A percentile compares a stretch with the other conserved stretches of the same genome.
These are phyloP conservation scores for Serripes groenlandicus DNA, from an alignment of 2,888 invertebrate genomes.

Conservation along the genomic window DNA sequence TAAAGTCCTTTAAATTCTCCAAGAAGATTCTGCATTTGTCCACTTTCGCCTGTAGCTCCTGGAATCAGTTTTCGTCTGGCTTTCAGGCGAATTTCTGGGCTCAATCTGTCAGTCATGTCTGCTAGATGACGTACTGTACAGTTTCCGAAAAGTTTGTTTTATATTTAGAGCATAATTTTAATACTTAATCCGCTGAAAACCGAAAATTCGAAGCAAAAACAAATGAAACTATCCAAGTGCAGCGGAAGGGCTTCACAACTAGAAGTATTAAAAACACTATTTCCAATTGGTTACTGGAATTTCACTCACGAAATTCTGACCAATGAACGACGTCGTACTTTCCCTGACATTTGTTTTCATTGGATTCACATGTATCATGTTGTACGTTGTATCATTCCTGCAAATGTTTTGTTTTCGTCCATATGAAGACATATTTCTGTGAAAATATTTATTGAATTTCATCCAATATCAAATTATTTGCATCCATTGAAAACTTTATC, in stretches of 20 bases:
- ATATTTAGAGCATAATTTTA: neutral
- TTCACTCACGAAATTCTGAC: conserved; percentile 31
- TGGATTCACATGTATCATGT: conserved; percentile 47
- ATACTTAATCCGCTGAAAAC: neutral
- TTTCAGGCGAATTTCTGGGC: conserved; percentile 53
- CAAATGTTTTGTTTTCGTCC: too few relatives aligned
- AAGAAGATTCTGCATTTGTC: conserved; percentile 84
- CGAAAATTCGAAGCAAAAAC: conserved; percentile 2
- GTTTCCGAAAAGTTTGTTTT: neutral
- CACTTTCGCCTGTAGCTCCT: conserved; percentile 68
- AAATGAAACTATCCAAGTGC: conserved; percentile 26
- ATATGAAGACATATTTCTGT: too few relatives aligned
- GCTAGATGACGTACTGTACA: neutral
- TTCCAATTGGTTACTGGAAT: conserved; percentile 54
- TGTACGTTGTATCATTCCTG: too few relatives aligned
- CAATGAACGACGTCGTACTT: conserved; percentile 63
- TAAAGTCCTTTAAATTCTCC: conserved; percentile 84
- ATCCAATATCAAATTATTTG: too few relatives aligned
- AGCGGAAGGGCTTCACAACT: conserved; percentile 66
- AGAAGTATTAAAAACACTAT: conserved; percentile 33
- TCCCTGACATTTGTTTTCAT: conserved; percentile 68
- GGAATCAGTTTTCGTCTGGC: conserved; percentile 45
- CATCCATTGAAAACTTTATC: too few relatives aligned
- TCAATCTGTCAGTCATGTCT: conserved; percentile 66
- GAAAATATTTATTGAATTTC: too few relatives aligned